Evolutionary conservation across 2,797 vertebrate species (phyloP), one percentile per base, ranked within the genome.

Genomic region (Naso thynnoides): DNA sequence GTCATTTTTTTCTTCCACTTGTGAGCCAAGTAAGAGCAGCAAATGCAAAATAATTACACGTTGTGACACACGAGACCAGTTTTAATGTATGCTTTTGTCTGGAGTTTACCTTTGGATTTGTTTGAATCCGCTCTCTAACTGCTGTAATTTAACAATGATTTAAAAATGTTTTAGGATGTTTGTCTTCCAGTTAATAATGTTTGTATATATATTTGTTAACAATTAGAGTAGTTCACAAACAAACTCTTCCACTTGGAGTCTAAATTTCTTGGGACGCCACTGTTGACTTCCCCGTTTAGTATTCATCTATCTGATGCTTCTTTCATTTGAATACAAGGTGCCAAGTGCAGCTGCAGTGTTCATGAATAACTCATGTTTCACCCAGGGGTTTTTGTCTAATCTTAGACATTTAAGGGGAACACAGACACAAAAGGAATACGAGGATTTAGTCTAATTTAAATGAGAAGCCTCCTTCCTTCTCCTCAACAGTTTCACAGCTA

Each of bases 311-410:
- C 76, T 77, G 78, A 85, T 67, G 70, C 86, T 81, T 21, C 54
- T 86, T 92, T 91, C 78, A 86, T 89, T 86, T 84, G 70, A 90
- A 89, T 79, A 87, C 84, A 55, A 84, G 87, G 88, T 88, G 89
- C 85, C 88, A 85, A 89, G 74, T 81, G 76, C 73, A 90, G 86
- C 88, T 91, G 73, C 61, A 73, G 66, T 81, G 53, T 89, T 91
- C 88, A 92, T 91, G 89, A 91, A 93, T 94, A 89, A 92, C 55
- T 89, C 79, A 89, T 84, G 80, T 76, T 61, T 73, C 53, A 78
- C 89, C 79, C 68, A 47, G 53, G 89, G 86, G 72, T 27, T 85
- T 90, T 71, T 75, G 69, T 88, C 90, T 91, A 83, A 92, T 92
- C 91, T 88, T 82, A 85, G 84, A 83, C 58, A 83, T 88, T 90